phyloP scores from a whole-genome alignment of 1,140 invertebrate species.

The Pseudomyrmex gracilis region DNA sequence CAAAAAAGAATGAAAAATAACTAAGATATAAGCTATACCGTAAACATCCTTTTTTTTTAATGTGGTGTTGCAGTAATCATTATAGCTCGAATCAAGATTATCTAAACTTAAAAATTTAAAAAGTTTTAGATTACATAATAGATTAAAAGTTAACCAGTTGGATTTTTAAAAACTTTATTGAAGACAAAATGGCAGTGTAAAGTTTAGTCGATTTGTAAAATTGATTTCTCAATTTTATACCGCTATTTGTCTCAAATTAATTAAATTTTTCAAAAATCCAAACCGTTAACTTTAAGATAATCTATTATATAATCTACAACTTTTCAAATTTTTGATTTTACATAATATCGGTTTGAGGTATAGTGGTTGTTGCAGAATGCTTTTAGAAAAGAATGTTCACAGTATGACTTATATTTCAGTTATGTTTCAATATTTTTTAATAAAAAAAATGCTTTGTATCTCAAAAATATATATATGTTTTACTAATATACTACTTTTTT shows the following conservation, averaged over 20 bases:
- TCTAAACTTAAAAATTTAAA: too few relatives aligned
- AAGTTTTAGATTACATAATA: too few relatives aligned
- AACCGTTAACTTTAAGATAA: neutral
- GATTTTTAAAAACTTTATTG: too few relatives aligned
- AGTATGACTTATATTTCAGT: neutral
- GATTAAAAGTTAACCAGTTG: too few relatives aligned
- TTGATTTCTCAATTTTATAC: neutral
- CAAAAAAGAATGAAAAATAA: too few relatives aligned
- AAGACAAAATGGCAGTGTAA: too few relatives aligned
- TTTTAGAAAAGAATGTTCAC: neutral
- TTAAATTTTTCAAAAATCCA: neutral
- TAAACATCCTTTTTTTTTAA: too few relatives aligned
- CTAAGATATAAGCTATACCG: too few relatives aligned
- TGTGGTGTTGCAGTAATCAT: too few relatives aligned
- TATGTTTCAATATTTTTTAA: neutral
- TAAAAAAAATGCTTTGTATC: neutral
- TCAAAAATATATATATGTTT: slow-evolving; percentile 3
- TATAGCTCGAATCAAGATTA: too few relatives aligned
- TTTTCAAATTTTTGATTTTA: neutral
- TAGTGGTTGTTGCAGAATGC: neutral
- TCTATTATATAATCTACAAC: neutral
- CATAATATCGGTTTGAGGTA: neutral
- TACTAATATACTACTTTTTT: neutral
- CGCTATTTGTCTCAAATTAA: neutral
- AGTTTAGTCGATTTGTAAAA: neutral